Percentiles rank a stretch among this genome's conserved stretches.
Conservation (phyloP, 2,888 invertebrate genomes). For the Cabera pusaria region DNA sequence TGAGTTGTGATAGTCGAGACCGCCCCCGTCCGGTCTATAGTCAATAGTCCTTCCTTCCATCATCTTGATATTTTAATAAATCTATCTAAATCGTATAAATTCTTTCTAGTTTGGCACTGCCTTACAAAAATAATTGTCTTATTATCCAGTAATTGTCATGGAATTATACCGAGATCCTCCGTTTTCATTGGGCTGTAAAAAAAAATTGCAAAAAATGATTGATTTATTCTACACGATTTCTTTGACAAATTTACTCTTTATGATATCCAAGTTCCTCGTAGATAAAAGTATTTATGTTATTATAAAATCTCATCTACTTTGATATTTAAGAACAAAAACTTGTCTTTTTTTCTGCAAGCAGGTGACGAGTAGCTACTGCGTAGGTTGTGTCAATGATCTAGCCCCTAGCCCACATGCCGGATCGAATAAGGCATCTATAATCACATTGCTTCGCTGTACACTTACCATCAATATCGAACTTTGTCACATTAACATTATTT, state of each 20-base stretch:
- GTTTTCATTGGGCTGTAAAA: constrained; percentile 70
- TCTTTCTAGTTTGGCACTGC: constrained; percentile 74
- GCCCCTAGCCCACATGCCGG: constrained; percentile 79
- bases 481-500: constrained; percentile 13
- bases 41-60: constrained; percentile 83
- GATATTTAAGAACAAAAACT: constrained; percentile 65
- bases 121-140: constrained; percentile 75
- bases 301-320: constrained; percentile 17
- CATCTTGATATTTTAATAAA: constrained; percentile 64
- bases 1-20: constrained; percentile 86
- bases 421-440: constrained; percentile 78
- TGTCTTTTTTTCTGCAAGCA: constrained; percentile 63
- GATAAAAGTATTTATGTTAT: too few species aligned
- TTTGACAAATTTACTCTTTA: too few species aligned
- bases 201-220: too few species aligned
- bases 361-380: constrained; percentile 75
- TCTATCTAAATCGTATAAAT: constrained; percentile 75
- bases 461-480: constrained; percentile 12
- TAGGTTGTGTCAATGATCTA: constrained; percentile 83
- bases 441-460: constrained; percentile 53
- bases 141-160: constrained; percentile 61
- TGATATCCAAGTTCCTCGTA: too few species aligned
- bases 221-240: too few species aligned
- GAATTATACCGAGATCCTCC: constrained; percentile 76
- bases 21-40: constrained; percentile 83